These are phyloP conservation scores for Cotesia typhae DNA, from an alignment of 1,140 invertebrate species.

Conservation along the genomic window DNA sequence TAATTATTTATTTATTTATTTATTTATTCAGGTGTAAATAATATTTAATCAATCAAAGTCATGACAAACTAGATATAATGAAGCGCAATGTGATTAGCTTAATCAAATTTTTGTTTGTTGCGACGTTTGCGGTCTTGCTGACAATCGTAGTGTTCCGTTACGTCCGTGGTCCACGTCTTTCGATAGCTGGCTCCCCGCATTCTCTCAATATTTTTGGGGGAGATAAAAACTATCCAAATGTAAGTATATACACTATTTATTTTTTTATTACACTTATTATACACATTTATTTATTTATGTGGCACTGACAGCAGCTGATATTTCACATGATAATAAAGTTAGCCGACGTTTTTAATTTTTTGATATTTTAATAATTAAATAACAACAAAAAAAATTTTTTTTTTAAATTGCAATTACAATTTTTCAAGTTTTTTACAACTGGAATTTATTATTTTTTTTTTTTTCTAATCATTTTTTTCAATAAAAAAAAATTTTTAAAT, in stretches of 20 bases:
- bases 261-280: neutral
- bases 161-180: slow-evolving; percentile 49
- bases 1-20: neutral
- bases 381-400: too few species aligned
- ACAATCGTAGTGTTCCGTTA: slow-evolving; percentile 62
- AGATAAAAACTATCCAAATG: neutral
- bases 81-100: slow-evolving; percentile 63
- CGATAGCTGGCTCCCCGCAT: slow-evolving; percentile 36
- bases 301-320: neutral
- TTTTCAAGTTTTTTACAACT: too few species aligned
- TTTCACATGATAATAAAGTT: too few species aligned
- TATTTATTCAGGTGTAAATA: neutral
- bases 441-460: too few species aligned
- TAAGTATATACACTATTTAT: neutral
- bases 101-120: slow-evolving; percentile 61
- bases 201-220: slow-evolving; percentile 27
- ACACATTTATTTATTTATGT: neutral
- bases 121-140: slow-evolving; percentile 59
- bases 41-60: slow-evolving; percentile 20
- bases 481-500: too few species aligned
- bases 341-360: too few species aligned
- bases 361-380: too few species aligned
- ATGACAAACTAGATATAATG: slow-evolving; percentile 51
- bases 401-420: too few species aligned
- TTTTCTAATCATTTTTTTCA: too few species aligned